Base-by-base conservation (phyloP, 1,140 invertebrate species). In the Monomorium pharaonis region DNA sequence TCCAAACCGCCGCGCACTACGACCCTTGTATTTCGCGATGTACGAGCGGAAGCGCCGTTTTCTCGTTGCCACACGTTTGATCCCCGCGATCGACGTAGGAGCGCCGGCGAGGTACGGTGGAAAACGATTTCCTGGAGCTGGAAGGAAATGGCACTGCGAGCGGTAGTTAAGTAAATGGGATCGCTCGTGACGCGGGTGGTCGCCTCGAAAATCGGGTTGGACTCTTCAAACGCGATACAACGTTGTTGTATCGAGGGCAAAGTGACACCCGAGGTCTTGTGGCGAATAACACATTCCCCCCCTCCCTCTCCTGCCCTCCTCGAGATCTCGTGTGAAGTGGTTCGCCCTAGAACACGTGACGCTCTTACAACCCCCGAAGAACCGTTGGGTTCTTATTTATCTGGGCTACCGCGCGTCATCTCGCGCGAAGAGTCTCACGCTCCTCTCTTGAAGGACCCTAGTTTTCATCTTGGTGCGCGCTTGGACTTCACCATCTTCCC, bases 121-220 rank as follows among this genome's bases (percentile, higher is more conserved):
- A n/a, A 75, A 86, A 62, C 51, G 77, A 49, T 89, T 89, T 74
- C 47, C 78, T 33, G 44, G 51, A 76, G 51, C 21, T 37, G 56
- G 70, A n/a, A n/a, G n/a, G 51, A 67, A 51, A 77, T 44, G 70
- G 33, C 18, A 72, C 33, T 51, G 76, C 85, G 62, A 87, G 67
- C 69, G 74, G 75, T 86, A 87, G 88, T 90, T 89, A 89, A 89
- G 85, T 89, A 90, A 90, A 90, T 87, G 88, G 88, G 70, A 90
- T 90, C 75, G 87, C 62, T 85, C 69, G 72, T 77, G 86, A 77
- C 78, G 75, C 70, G 83, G 47, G 14, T 76, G 62, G 51, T 54
- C 60, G 76, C 72, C 44, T 65, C 51, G 62, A 21, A 58, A 85
- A 89, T 86, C 88, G 76, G 75, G 77, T 88, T 18, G 65, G 60